Conservation (phyloP, 2,113 vertebrate species). For the Mus pahari region DNA sequence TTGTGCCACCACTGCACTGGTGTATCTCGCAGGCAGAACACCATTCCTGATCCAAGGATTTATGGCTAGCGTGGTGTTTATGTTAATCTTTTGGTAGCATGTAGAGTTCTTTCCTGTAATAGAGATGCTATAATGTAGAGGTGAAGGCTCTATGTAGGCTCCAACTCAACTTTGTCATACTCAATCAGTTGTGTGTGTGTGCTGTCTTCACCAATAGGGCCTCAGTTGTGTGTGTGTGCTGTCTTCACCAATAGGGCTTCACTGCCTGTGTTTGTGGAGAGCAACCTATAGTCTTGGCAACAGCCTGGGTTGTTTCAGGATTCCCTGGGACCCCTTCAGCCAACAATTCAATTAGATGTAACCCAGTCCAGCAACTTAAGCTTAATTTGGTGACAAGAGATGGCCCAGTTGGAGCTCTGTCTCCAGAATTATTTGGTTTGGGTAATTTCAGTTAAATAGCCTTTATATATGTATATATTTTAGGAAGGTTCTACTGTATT, state of each 20-base stretch:
- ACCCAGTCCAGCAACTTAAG: background rate
- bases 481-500: background rate
- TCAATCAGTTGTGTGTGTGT: no score
- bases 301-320: background rate
- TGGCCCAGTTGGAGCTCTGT: background rate
- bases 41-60: background rate
- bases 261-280: background rate
- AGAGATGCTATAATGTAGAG: background rate
- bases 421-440: background rate
- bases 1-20: background rate
- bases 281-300: background rate
- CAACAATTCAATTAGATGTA: background rate
- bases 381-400: background rate
- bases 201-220: background rate
- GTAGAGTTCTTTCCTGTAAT: background rate
- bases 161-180: background rate
- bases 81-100: background rate
- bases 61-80: background rate
- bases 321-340: background rate
- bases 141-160: background rate
- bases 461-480: background rate
- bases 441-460: background rate
- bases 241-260: background rate
- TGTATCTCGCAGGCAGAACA: background rate
- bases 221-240: background rate